Conservation (phyloP, 2,888 invertebrate genomes). For the Eudemis profundana region DNA sequence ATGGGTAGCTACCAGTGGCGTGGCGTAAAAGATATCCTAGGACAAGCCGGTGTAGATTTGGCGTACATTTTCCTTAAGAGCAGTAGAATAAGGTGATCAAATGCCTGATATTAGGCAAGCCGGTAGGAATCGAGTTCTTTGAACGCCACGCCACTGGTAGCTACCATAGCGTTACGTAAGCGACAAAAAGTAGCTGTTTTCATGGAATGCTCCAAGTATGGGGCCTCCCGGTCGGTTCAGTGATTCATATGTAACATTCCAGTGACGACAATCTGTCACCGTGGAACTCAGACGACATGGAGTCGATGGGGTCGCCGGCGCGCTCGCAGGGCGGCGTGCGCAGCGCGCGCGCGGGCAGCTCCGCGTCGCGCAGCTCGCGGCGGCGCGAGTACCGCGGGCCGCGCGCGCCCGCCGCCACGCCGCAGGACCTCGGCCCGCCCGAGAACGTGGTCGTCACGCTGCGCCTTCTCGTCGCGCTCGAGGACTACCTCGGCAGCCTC, state of each 20-base stretch:
- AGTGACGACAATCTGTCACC: slow-evolving; percentile 71
- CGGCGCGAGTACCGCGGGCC: slow-evolving; percentile 50
- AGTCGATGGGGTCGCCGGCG: slow-evolving; percentile 62
- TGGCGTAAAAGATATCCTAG: too few species aligned
- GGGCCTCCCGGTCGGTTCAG: too few species aligned
- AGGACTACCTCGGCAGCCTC: slow-evolving; percentile 93
- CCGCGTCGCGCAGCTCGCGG: slow-evolving; percentile 50
- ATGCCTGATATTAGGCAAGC: too few species aligned
- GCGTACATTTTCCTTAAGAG: too few species aligned
- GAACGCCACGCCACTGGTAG: too few species aligned
- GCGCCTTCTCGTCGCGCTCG: slow-evolving; percentile 91
- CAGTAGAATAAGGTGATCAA: too few species aligned
- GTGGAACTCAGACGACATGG: slow-evolving; percentile 73
- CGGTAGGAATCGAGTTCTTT: too few species aligned
- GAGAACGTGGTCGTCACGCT: slow-evolving; percentile 88
- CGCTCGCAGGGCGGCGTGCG: slow-evolving; percentile 50
- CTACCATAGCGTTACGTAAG: too few species aligned
- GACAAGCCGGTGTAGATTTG: too few species aligned
- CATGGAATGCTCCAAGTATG: too few species aligned
- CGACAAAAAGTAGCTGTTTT: too few species aligned
- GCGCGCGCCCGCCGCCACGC: slow-evolving; percentile 47
- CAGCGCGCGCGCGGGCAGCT: slow-evolving; percentile 47
- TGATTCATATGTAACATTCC: slow-evolving; percentile 16
- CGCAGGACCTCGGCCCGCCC: slow-evolving; percentile 67
- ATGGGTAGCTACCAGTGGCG: too few species aligned